Evolutionary conservation across 1,140 invertebrate species (phyloP).

Genomic region (Heliconius himera): DNA sequence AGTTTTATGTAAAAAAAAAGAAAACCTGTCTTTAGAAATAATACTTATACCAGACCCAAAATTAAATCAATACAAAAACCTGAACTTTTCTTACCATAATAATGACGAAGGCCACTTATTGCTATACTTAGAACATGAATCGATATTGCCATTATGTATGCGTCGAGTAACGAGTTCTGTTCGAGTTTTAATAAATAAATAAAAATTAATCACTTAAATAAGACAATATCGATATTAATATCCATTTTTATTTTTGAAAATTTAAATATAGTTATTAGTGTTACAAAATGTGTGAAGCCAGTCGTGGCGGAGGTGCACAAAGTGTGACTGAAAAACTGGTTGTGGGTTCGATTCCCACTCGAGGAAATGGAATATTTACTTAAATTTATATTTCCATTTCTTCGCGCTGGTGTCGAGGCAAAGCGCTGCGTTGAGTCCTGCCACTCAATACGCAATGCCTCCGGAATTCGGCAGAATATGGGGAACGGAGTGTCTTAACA

Average conservation of each 20-base stretch:
- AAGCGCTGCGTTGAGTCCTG: too few relatives aligned
- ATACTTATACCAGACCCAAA: not conserved
- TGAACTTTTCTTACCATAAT: not conserved
- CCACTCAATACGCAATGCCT: too few relatives aligned
- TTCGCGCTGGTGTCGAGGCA: too few relatives aligned
- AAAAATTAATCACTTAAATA: not conserved
- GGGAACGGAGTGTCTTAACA: too few relatives aligned
- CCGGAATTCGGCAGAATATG: too few relatives aligned
- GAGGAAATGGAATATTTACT: too few relatives aligned
- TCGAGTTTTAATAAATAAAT: conserved; percentile 9
- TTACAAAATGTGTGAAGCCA: not conserved
- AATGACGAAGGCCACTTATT: conserved; percentile 5
- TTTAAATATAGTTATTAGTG: not conserved
- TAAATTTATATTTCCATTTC: too few relatives aligned
- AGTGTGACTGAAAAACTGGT: too few relatives aligned
- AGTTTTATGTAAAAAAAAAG: too few relatives aligned
- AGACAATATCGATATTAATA: not conserved
- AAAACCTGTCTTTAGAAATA: not conserved
- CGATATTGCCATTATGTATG: conserved; percentile 2
- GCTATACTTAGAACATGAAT: conserved; percentile 13
- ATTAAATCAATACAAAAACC: not conserved
- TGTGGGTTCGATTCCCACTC: too few relatives aligned
- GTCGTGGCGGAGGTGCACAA: too few relatives aligned
- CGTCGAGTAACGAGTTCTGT: conserved; percentile 10
- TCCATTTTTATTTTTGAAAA: not conserved